These are phyloP conservation scores for Theonella swinhoei DNA, from an alignment of 37 sponge, comb jelly and placozoan species.

Conservation along the genomic window DNA sequence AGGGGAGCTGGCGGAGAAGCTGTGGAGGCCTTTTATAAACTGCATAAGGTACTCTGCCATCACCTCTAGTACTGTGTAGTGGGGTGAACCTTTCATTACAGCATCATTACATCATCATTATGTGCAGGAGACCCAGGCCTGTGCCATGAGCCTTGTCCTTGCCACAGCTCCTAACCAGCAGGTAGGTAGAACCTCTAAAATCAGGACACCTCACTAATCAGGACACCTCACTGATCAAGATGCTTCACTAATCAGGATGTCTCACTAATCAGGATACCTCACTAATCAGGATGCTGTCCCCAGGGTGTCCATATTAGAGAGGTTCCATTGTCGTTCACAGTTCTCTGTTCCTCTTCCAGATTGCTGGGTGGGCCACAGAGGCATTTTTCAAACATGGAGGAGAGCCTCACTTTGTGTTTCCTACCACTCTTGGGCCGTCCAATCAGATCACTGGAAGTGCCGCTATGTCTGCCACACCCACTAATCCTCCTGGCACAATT, in stretches of 20 bases:
- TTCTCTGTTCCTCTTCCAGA: constrained; percentile 35
- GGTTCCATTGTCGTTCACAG: too few relatives aligned
- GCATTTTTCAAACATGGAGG: constrained; percentile 95
- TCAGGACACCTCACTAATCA: too few relatives aligned
- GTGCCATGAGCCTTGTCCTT: constrained; percentile 91
- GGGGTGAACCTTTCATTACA: neutral
- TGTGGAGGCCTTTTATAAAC: constrained; percentile 79
- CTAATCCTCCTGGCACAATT: neutral
- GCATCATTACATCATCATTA: too few relatives aligned
- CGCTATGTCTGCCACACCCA: neutral
- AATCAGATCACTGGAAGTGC: neutral
- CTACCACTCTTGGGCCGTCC: constrained; percentile 27
- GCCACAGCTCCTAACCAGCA: constrained; percentile 73
- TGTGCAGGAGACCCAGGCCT: constrained; percentile 74
- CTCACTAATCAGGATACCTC: too few relatives aligned
- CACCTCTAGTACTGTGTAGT: neutral
- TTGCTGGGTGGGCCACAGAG: constrained; percentile 74
- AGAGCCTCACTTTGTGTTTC: constrained; percentile 81
- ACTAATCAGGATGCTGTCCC: too few relatives aligned
- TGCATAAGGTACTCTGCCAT: constrained; percentile 64
- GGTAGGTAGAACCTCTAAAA: too few relatives aligned
- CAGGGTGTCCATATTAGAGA: too few relatives aligned
- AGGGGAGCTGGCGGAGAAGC: constrained; percentile 59
- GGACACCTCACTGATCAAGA: too few relatives aligned
- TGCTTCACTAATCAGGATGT: too few relatives aligned